phyloP scores from a whole-genome alignment of 35 echinoderm and acorn worm genomes.

The Nesometra sesokonis region DNA sequence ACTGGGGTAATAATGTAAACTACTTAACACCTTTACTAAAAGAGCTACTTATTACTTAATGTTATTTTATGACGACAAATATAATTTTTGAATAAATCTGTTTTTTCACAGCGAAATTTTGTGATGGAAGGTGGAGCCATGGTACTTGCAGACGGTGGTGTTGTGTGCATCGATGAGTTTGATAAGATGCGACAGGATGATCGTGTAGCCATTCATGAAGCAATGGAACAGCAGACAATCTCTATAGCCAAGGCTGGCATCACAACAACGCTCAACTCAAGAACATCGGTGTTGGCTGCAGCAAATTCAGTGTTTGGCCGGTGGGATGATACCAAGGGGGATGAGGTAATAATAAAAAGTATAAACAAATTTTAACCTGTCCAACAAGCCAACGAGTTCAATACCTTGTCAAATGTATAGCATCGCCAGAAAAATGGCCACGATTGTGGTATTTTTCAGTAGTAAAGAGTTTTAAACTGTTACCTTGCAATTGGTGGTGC shows the following conservation, averaged over 20 bases:
- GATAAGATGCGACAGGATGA: conserved; percentile 99
- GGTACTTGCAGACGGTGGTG: conserved; percentile 95
- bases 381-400: no score
- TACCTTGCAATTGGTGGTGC: no score
- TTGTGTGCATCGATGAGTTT: conserved; percentile 95
- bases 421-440: no score
- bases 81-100: no score
- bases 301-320: conserved; percentile 97
- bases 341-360: conserved; percentile 45
- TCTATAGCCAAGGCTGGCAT: conserved; percentile 98
- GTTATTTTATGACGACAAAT: no score
- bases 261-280: conserved; percentile 89
- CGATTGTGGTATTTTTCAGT: no score
- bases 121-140: conserved; percentile 98
- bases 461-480: no score
- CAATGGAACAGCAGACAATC: conserved; percentile 97
- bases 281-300: conserved; percentile 80
- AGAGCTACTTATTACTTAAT: no score
- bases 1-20: no score
- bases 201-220: conserved; percentile 87
- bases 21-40: no score
- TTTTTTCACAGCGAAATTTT: conserved; percentile 63
- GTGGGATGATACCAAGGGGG: conserved; percentile 99
- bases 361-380: no score
- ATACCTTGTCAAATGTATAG: no score